Base-by-base conservation (phyloP, 2,113 vertebrate species). In the Elaphurus davidianus region DNA sequence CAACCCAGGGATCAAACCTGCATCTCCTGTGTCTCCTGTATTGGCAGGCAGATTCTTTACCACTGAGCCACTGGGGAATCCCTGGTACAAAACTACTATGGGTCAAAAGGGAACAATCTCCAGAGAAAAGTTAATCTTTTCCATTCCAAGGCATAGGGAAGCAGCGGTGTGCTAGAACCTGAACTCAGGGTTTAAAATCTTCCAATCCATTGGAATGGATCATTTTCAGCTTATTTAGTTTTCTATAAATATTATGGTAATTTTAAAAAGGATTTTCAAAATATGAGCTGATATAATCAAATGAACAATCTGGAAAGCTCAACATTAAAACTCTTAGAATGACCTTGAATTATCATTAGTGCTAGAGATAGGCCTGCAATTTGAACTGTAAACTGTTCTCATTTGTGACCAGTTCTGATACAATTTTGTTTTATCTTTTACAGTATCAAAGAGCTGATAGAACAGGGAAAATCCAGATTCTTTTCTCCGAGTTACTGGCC, bases 401-500 rank as follows among this genome's bases (percentile, higher is more conserved):
- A 47, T 91, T 93, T 87, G 13, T 30, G n/a, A 83, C 23, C 62
- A 40, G 82, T 97, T 94, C 36, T 3, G 28, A 85, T 79, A 52
- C 1, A 21, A 74, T 76, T 83, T 92, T 52, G 30, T n/a, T 82
- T 54, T n/a, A 54, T 54, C 50, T 54, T 85, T 96, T 85, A 94
- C 33, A 47, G 47, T 90, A 60, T 97, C 91, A 94, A 50, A 81
- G 98, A 81, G 7, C 87, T 90, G 52, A 98, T 10, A 0, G 47
- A 76, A 76, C 19, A 27, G 43, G 93, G 94, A 45, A 94, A 98
- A 92, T 87, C 2, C 21, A 89, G 81, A 43, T 87, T 88, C 96
- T 93, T 98, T 98, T 97, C 94, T 96, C 93, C 96, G 95, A 98
- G 87, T 97, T 85, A 28, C 47, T 98, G 84, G 36, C 67, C 85